Evolutionary conservation across 2,113 vertebrate species (phyloP).

Genomic region (Cryptomyrus ogoouensis): DNA sequence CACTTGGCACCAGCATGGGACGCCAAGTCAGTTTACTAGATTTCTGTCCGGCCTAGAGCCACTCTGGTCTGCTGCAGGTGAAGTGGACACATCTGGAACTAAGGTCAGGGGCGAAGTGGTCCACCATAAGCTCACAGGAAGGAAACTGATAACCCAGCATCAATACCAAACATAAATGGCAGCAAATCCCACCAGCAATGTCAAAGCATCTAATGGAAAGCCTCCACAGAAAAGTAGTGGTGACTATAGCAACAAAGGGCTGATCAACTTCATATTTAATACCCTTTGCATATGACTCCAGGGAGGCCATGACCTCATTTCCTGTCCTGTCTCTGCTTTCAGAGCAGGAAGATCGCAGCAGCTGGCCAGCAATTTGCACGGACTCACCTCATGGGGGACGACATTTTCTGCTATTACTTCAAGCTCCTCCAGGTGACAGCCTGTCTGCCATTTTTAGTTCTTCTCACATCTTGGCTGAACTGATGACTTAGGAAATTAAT

Average conservation of each 20-base stretch:
- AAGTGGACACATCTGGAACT: neutral
- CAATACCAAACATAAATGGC: neutral
- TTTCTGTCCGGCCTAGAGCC: neutral
- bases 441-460: neutral
- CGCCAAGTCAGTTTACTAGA: neutral
- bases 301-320: neutral
- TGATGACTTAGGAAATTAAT: neutral
- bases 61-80: neutral
- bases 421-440: conserved; percentile 81
- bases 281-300: neutral
- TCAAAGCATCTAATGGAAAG: neutral
- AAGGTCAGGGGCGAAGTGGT: neutral
- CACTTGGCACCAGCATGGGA: neutral
- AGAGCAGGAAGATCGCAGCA: conserved; percentile 83
- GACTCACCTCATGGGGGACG: conserved; percentile 81
- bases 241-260: neutral
- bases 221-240: neutral
- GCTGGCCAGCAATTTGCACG: conserved; percentile 87
- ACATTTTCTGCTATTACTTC: conserved; percentile 91
- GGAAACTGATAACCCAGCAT: neutral
- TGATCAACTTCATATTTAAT: neutral
- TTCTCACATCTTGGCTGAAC: neutral
- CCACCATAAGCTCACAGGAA: neutral
- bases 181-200: neutral
- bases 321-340: conserved; percentile 19